Base-by-base conservation (phyloP, 2,888 invertebrate species). In the Campoletis raptor region DNA sequence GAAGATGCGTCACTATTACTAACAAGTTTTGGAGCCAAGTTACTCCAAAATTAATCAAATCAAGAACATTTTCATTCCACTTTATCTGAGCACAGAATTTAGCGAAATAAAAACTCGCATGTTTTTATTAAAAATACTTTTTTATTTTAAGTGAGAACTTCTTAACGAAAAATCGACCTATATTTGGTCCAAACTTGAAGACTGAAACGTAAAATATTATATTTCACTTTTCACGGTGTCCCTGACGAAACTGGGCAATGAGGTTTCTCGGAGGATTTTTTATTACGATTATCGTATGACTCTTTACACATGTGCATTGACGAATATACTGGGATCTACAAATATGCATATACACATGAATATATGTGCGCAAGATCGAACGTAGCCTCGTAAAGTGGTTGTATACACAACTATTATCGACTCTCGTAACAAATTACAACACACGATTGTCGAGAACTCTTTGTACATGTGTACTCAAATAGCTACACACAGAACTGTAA, bases 401-500 rank as follows among this genome's bases (percentile, higher is more conserved):
- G 45, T 61, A 70, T 42, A 52, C 83, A 30, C 61, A 54, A 66
- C 54, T 73, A 66, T 83, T 73, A 67, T 83, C 73, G 61, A 66
- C 36, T 79, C 78, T 64, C 79, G 78, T 76, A 82, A 85, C 64
- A 79, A 82, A 85, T 79, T 85, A 76, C 82, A 42, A 54, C 72
- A 74, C 61, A 74, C 61, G 52, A 81, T 80, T 37, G 52, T 70
- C 70, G 36, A 76, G 15, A n/a, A 57, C 15, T 48, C 52, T 73
- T 30, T 24, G 42, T 76, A 54, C 15, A 42, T 8, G 36, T 76
- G 54, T 42, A 42, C 40, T 36, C 40, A 40, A 57, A 76, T 61
- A 21, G 36, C 10, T 73, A 45, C 57, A 74, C 67, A 12, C 40
- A 69, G 61, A 48, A 48, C 52, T 30, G 64, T 36, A 64, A 77